These are phyloP conservation scores for Ephydatia muelleri DNA, from an alignment of 37 sponge, comb jelly and placozoan genomes.

Conservation along the genomic window DNA sequence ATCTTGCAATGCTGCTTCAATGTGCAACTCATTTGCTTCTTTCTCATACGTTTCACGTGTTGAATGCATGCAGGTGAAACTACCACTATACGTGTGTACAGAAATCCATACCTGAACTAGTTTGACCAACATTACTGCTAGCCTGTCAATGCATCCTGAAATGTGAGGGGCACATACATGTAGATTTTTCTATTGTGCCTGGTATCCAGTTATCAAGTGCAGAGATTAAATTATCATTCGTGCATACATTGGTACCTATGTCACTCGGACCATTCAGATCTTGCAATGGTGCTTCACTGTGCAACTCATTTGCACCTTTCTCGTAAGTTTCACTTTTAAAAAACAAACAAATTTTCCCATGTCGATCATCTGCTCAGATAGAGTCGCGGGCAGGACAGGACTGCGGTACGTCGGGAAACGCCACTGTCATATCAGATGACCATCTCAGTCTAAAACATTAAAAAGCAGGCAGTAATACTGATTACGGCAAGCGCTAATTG, in stretches of 20 bases:
- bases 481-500: neutral
- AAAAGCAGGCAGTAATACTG: neutral
- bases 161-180: neutral
- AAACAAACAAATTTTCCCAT: neutral
- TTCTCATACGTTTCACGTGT: neutral
- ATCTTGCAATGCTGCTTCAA: neutral
- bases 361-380: neutral
- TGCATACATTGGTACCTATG: neutral
- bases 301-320: constrained; percentile 1
- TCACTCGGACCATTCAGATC: neutral
- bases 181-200: neutral
- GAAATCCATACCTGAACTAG: constrained; percentile 1
- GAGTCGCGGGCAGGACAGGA: neutral
- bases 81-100: neutral
- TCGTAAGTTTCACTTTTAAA: neutral
- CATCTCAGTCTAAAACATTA: neutral
- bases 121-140: constrained; percentile 1
- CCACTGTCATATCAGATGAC: neutral
- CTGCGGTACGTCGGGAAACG: neutral
- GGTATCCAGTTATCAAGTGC: neutral
- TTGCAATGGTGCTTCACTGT: neutral
- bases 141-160: neutral
- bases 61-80: neutral
- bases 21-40: constrained; percentile 1
- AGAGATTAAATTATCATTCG: neutral